Conservation (phyloP, 2,113 vertebrate species). For the Heptranchias perlo region DNA sequence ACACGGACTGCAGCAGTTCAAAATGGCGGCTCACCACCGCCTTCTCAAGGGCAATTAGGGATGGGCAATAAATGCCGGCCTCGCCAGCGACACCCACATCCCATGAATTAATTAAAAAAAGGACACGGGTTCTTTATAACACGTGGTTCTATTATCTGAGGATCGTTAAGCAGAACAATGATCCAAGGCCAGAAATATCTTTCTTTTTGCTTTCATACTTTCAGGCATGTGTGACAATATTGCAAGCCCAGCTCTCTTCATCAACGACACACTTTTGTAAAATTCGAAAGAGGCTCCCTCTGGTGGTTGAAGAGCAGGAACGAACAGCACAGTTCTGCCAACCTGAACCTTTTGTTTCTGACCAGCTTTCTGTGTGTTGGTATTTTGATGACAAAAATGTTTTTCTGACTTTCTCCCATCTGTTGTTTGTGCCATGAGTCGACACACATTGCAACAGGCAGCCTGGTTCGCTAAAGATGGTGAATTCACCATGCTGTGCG, state of each 20-base stretch:
- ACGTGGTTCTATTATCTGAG: background rate
- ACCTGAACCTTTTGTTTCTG: background rate
- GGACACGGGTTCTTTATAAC: no score
- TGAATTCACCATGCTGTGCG: background rate
- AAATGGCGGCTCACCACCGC: no score
- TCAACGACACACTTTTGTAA: background rate
- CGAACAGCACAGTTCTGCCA: background rate
- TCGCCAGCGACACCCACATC: no score
- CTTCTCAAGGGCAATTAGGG: no score
- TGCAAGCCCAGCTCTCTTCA: background rate
- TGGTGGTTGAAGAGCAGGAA: background rate
- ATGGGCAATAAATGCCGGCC: no score
- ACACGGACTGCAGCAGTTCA: no score
- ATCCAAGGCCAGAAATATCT: background rate
- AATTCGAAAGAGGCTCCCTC: background rate
- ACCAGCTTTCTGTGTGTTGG: background rate
- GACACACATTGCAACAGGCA: background rate
- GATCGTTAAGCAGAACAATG: background rate
- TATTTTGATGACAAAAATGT: background rate
- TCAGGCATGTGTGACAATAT: background rate
- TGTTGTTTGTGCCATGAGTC: background rate
- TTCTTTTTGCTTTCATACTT: background rate
- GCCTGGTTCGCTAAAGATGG: background rate
- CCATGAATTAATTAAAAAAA: no score
- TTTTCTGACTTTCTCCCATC: background rate